phyloP scores from a whole-genome alignment of 2,113 vertebrate species.

The Pyrgilauda ruficollis region DNA sequence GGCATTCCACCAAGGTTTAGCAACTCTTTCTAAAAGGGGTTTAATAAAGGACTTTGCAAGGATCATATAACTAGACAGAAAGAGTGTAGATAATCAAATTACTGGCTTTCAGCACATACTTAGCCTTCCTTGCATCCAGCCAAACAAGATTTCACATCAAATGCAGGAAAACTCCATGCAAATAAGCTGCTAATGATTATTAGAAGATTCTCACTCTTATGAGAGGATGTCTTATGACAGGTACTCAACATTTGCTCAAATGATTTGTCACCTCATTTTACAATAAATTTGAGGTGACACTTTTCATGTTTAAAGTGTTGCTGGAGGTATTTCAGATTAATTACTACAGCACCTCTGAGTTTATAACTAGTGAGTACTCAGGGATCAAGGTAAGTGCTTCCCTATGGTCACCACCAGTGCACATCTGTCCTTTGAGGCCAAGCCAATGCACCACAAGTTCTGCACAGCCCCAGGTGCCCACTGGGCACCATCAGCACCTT shows the following conservation, averaged over 20 bases:
- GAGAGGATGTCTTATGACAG: slow-evolving; percentile 29
- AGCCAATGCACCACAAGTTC: fast-evolving
- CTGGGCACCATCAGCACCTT: neutral
- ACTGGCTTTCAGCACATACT: slow-evolving; percentile 55
- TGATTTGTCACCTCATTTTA: slow-evolving; percentile 34
- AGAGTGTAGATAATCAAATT: slow-evolving; percentile 62
- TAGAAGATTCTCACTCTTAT: neutral
- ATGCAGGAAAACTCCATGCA: slow-evolving; percentile 11
- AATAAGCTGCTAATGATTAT: slow-evolving; percentile 46
- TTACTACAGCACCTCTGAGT: neutral
- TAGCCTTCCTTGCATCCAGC: slow-evolving; percentile 15
- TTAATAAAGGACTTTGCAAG: slow-evolving; percentile 45
- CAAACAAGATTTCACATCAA: slow-evolving; percentile 33
- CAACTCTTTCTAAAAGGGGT: slow-evolving; percentile 39
- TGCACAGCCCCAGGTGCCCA: neutral
- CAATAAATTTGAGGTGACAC: neutral
- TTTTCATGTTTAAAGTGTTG: neutral
- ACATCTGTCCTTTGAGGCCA: neutral
- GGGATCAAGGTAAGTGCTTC: neutral
- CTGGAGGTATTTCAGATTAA: neutral
- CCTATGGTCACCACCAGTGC: neutral
- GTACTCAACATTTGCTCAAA: slow-evolving; percentile 11
- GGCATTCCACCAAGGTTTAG: slow-evolving; percentile 48
- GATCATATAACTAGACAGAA: slow-evolving; percentile 54
- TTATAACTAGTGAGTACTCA: neutral